Evolutionary conservation across 2,888 invertebrate species (phyloP), one percentile per base, ranked within the genome.

Genomic region (Diloba caeruleocephala): DNA sequence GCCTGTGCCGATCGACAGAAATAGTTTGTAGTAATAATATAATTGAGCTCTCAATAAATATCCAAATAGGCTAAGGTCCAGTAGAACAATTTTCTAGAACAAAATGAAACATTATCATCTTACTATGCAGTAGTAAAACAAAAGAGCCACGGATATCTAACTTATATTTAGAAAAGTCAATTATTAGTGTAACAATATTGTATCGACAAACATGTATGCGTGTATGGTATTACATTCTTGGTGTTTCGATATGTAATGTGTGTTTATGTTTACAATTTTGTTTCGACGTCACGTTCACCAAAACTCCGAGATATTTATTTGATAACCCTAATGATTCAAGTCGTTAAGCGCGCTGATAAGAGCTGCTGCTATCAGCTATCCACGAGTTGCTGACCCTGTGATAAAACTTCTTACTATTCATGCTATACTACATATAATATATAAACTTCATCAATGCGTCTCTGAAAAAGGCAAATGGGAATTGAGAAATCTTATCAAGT

Each of bases 301-400:
- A 21, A 46, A 59, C 25, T 26, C 9, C 8, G 14, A 46, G 28
- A 61, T 44, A 48, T 66, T 51, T 33, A 46, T 36, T 36, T 32
- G 73, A 72, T 72, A 76, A 69, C 64, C 60, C 63, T 78, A 76
- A 74, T 74, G 71, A 76, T 74, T 60, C 58, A 69, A 71, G 64
- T 72, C 56, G 59, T 75, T 76, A 71, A 57, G 38, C 44, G 51
- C 23, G 12, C 26, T 41, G 56, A 76, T 75, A 74, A 74, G 39
- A 43, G 28, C 37, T 61, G 53, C 62, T 63, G 54, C 55, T 67
- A 46, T 38, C 43, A 55, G 44, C 37, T 64, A 58, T 51, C 45
- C 49, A 37, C 21, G 31, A 52, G 37, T 57, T 48, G 42, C 29
- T 39, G 46, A 43, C 39, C 25, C 49, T 39, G 45, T 42, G 58